Conservation (phyloP, 2,797 vertebrate genomes). For the Hydrophis major region DNA sequence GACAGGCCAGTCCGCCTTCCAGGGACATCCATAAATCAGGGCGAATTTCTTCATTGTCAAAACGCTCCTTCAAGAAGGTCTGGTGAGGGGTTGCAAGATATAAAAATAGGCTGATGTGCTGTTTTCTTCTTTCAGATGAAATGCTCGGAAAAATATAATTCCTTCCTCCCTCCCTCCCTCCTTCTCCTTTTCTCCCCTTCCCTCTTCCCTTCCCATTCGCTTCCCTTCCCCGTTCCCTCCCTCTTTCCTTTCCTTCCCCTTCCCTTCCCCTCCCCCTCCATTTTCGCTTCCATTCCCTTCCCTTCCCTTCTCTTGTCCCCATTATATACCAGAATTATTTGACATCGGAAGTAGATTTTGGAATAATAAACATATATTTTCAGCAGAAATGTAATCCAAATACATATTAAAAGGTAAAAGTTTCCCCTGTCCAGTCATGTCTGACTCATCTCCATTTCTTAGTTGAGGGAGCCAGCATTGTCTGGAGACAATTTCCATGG, state of each 20-base stretch:
- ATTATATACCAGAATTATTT: neutral
- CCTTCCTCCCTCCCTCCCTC: too few species aligned
- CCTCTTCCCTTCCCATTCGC: too few species aligned
- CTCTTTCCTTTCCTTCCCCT: too few species aligned
- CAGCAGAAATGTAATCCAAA: neutral
- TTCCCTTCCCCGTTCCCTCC: too few species aligned
- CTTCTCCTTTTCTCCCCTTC: too few species aligned
- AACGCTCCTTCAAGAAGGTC: conserved; percentile 95
- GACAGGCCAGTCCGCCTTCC: conserved; percentile 91
- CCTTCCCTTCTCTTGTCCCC: neutral
- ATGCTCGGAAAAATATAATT: neutral
- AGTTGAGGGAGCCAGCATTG: too few species aligned
- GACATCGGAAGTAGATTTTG: neutral
- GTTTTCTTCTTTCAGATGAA: neutral
- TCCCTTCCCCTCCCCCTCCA: too few species aligned
- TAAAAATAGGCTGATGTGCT: neutral
- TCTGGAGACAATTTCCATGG: too few species aligned
- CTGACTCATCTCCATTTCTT: too few species aligned
- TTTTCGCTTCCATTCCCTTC: too few species aligned
- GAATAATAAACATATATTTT: neutral
- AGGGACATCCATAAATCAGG: conserved; percentile 91
- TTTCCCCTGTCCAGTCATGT: too few species aligned
- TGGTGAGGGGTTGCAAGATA: conserved; percentile 55
- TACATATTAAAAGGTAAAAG: too few species aligned
- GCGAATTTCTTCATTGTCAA: conserved; percentile 89